Percentiles rank a stretch among this genome's conserved stretches.
These are phyloP conservation scores for Trinectes maculatus DNA, from an alignment of 2,113 vertebrate species.

Conservation along the genomic window DNA sequence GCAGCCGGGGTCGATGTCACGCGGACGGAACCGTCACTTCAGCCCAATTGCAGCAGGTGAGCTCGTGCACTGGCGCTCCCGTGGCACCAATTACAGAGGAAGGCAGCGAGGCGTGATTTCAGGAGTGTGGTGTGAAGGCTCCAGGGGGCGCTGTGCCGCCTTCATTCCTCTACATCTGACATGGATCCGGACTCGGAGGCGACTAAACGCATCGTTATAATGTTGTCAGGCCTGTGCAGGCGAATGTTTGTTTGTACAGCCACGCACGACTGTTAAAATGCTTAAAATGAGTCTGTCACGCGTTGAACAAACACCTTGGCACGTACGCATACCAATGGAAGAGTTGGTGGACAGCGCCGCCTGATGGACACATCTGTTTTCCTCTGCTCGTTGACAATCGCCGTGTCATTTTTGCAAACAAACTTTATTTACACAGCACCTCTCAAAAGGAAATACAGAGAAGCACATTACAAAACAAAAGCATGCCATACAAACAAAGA, in stretches of 20 bases:
- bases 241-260: neutral
- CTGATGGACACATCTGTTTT: conserved; percentile 7
- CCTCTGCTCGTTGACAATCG: neutral
- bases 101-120: conserved; percentile 39
- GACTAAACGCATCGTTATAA: no score
- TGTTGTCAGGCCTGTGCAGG: neutral
- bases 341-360: conserved; percentile 47
- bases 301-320: conserved; percentile 38
- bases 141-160: conserved; percentile 56
- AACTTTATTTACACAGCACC: no score
- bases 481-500: no score
- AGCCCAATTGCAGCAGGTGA: conserved; percentile 61
- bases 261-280: conserved; percentile 9
- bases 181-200: neutral
- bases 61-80: no score
- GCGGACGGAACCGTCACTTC: conserved; percentile 44
- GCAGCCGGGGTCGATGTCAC: conserved; percentile 29
- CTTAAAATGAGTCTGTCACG: conserved; percentile 12
- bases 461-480: no score
- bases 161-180: conserved; percentile 25
- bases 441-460: no score
- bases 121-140: conserved; percentile 39
- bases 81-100: conserved; percentile 52
- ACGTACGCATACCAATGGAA: neutral
- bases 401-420: no score